Conservation (phyloP, 2,113 vertebrate species). For the Psilopsiagon aurifrons region DNA sequence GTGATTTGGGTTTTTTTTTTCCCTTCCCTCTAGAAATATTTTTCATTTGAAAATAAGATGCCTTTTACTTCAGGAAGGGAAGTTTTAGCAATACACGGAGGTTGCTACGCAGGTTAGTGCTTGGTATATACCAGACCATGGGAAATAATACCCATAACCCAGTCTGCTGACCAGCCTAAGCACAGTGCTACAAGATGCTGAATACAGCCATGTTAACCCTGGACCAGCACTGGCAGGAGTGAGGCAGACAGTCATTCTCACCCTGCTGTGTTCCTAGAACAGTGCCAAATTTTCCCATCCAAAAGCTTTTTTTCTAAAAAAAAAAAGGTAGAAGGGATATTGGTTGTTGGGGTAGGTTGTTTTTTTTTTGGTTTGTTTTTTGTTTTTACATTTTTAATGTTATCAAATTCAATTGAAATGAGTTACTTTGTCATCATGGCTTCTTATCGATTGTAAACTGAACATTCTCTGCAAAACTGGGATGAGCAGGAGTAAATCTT, state of each 20-base stretch:
- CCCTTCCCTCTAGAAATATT: not conserved
- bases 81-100: not conserved
- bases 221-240: not conserved
- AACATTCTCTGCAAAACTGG: conserved; percentile 48
- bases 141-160: not conserved
- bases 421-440: conserved; percentile 53
- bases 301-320: conserved; percentile 5
- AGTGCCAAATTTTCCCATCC: conserved; percentile 15
- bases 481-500: conserved; percentile 58
- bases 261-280: not conserved
- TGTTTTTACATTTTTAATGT: conserved; percentile 57
- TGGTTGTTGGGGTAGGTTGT: not conserved
- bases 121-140: not conserved
- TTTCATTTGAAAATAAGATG: not conserved
- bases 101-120: not conserved
- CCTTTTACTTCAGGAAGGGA: not conserved
- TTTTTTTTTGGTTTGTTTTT: not conserved
- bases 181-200: not conserved
- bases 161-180: not conserved
- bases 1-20: not conserved
- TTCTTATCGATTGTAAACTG: conserved; percentile 56
- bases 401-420: conserved; percentile 50
- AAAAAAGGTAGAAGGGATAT: conserved; percentile 3
- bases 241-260: not conserved
- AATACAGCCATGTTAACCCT: not conserved